Base-by-base conservation (phyloP, 2,888 invertebrate genomes). In the Napeogenes sylphis region DNA sequence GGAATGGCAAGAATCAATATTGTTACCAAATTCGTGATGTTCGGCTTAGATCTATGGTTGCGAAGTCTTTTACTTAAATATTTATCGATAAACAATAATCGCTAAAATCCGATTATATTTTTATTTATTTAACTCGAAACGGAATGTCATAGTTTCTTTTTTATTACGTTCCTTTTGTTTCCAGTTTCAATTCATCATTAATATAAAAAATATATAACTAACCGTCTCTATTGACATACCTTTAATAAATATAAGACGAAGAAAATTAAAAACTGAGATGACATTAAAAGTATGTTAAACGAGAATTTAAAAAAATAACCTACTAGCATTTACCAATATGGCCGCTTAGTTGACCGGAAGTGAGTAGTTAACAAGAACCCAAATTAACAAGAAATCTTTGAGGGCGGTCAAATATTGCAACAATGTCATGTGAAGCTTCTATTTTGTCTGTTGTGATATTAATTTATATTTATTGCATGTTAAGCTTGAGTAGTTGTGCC, bases 281-380 rank as follows among this genome's bases (percentile, higher is more conserved):
- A 42, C 81, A 84, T 74, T 77, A 73, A 85, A 85, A 78, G 87
- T 87, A 81, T 83, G 87, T 84, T 71, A 74, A 70, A 80, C 80
- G 77, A 82, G 83, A 79, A 70, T 67, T 51, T 77, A 75, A 76
- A 81, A 84, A 83, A 77, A 75, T 81, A 79, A 77, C 79, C 76
- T 82, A 51, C 57, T 89, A 88, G 87, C 90, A 90, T 90, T 90
- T 90, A 90, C 90, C 90, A 90, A 90, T 85, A 87, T 84, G 90
- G 89, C 90, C 89, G 90, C 88, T 86, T 89, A 83, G 81, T 77
- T 76, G 65, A 71, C 71, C 76, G 73, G 70, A 75, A 72, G 76
- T 64, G 62, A 66, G 80, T 86, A 87, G 85, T 74, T 69, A 67
- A 21, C 21, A 21, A 21, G 21, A 21, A 72, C 81, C 81, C 66